Conservation (phyloP, 1,140 invertebrate species). For the Stegodyphus dumicola region DNA sequence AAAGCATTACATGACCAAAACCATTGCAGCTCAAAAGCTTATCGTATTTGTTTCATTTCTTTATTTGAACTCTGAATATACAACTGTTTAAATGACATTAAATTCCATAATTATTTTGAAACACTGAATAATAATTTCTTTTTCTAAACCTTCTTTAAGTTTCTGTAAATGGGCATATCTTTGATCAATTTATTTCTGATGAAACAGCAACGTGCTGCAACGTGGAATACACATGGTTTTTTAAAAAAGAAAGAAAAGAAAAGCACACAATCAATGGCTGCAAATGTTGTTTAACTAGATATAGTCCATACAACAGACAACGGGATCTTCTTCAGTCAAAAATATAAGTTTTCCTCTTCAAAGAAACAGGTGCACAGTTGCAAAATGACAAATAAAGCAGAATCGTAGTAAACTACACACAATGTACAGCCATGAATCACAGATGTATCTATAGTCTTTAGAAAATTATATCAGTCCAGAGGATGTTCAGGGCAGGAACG, state of each 20-base stretch:
- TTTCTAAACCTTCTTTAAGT: background rate
- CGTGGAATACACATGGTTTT: background rate
- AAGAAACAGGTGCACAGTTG: conserved; percentile 1
- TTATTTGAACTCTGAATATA: background rate
- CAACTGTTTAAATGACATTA: background rate
- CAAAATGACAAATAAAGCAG: background rate
- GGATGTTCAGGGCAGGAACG: conserved; percentile 96
- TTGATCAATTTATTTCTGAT: background rate
- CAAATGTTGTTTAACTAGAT: conserved; percentile 30
- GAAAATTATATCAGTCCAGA: conserved; percentile 75
- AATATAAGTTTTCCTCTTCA: background rate
- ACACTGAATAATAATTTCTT: too few species aligned
- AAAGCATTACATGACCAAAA: too few species aligned
- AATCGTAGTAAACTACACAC: conserved; percentile 44
- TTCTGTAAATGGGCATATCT: background rate
- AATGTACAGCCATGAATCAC: conserved; percentile 56
- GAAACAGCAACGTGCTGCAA: conserved; percentile 3
- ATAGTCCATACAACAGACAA: conserved; percentile 31
- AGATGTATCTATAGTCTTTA: conserved; percentile 55
- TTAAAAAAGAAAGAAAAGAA: conserved; percentile 8
- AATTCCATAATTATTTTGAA: background rate
- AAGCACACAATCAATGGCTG: conserved; percentile 32
- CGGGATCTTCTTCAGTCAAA: conserved; percentile 22
- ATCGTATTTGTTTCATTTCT: background rate
- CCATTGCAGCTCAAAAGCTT: too few species aligned